phyloP scores from a whole-genome alignment of 1,140 invertebrate species.

The Bathynomus jamesi region DNA sequence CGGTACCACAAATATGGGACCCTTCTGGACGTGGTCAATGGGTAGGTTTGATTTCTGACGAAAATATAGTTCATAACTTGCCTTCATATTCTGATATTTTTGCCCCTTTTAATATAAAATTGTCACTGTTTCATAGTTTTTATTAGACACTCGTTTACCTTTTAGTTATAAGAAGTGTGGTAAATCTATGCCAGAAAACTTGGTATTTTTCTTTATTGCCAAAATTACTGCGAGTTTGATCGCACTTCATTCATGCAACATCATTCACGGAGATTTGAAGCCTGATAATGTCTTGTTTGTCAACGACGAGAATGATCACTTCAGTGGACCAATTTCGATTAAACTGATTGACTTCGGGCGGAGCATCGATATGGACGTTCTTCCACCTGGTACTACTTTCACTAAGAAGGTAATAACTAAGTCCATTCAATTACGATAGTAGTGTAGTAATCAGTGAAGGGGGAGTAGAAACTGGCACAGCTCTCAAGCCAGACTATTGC shows the following conservation, averaged over 20 bases:
- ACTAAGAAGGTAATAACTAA: conserved; percentile 52
- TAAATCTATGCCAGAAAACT: conserved; percentile 49
- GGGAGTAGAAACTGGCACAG: too few relatives aligned
- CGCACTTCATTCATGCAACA: conserved; percentile 76
- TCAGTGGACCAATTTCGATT: conserved; percentile 41
- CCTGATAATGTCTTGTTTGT: conserved; percentile 91
- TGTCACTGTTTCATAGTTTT: neutral
- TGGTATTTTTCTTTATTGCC: conserved; percentile 71
- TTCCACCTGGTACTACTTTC: conserved; percentile 69
- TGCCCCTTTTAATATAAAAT: neutral
- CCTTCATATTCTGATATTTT: neutral
- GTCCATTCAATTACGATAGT: too few relatives aligned
- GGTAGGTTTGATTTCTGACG: too few relatives aligned
- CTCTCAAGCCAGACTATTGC: too few relatives aligned
- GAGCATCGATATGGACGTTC: conserved; percentile 78
- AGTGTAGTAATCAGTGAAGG: too few relatives aligned
- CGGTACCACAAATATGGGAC: conserved; percentile 68
- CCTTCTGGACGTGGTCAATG: conserved; percentile 64
- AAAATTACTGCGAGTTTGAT: conserved; percentile 83
- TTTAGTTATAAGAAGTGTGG: conserved; percentile 18
- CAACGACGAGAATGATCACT: conserved; percentile 40
- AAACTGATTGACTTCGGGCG: conserved; percentile 81
- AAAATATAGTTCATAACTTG: too few relatives aligned
- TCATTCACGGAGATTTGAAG: conserved; percentile 95
- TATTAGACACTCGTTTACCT: neutral